Base-by-base conservation (phyloP, 2,113 vertebrate genomes). In the Cynoglossus semilaevis region DNA sequence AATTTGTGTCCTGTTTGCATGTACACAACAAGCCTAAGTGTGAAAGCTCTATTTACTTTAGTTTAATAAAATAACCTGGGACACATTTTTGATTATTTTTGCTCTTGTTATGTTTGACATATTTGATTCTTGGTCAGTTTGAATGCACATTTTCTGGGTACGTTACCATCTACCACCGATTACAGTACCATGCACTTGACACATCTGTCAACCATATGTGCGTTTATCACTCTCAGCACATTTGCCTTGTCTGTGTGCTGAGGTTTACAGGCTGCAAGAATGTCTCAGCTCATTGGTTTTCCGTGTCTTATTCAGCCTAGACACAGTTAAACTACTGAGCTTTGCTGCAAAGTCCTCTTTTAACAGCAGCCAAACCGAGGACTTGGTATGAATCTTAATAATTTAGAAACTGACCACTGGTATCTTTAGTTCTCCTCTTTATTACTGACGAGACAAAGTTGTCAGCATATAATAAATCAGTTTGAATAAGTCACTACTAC, bases 221-320 rank as follows among this genome's bases (percentile, higher is more conserved):
- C 22, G 22, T 56, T 55, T 43, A n/a, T 40, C 57, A 42, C 58
- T 17, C 19, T 29, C 47, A 43, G 41, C 58, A 69, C 61, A 68
- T 62, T 58, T 74, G 65, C 22, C 65, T 18, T 34, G 59, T 52
- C 49, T 58, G 68, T 74, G 62, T 71, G 66, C 65, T 52, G 12
- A 83, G 81, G 78, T 84, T 77, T 82, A 82, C 81, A 84, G 68
- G 82, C 56, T 49, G 67, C 51, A 83, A 83, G 87, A 90, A 90
- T 90, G 77, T 86, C 70, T 72, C 72, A 72, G 73, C 60, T 58
- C 58, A 61, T 70, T 83, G 80, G 73, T 66, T 88, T 83, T 87
- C 85, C 70, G 79, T 72, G 60, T 76, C 52, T 8, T 44, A 68
- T 35, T 66, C 47, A 55, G 18, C 15, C 52, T 49, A 57, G 47